Conservation (phyloP, 2,113 vertebrate genomes). For the Zosterops japonicus region DNA sequence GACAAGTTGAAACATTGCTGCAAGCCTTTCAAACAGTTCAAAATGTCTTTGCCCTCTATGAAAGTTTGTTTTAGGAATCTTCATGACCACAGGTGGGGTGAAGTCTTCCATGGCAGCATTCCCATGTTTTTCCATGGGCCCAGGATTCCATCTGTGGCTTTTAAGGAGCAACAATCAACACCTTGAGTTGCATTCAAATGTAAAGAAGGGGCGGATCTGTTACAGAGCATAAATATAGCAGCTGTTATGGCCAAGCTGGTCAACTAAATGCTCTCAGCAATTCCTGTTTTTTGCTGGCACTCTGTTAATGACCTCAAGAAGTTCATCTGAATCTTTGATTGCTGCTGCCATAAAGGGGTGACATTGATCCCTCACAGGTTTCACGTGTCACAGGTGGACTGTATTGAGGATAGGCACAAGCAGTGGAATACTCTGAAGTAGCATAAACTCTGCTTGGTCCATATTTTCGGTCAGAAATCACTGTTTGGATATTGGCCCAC, state of each 20-base stretch:
- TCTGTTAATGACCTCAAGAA: neutral
- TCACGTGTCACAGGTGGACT: neutral
- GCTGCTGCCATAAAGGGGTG: neutral
- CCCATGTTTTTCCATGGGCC: neutral
- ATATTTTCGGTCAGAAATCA: neutral
- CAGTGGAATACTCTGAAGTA: neutral
- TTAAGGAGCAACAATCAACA: neutral
- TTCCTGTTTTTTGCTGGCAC: neutral
- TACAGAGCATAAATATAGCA: neutral
- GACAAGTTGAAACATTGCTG: constrained; percentile 32
- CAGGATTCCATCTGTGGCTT: neutral
- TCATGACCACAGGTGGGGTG: neutral
- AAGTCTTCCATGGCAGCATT: neutral
- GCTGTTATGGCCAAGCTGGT: neutral
- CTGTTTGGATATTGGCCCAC: neutral
- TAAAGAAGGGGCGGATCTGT: neutral
- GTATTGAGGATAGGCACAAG: neutral
- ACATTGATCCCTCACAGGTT: neutral
- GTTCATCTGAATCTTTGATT: neutral
- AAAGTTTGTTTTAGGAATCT: constrained; percentile 32
- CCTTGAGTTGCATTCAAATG: neutral
- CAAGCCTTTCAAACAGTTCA: neutral
- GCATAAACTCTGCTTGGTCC: neutral
- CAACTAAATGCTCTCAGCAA: neutral
- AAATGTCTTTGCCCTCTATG: constrained; percentile 16